phyloP scores from a whole-genome alignment of 2,113 vertebrate genomes.

The Caloenas nicobarica region DNA sequence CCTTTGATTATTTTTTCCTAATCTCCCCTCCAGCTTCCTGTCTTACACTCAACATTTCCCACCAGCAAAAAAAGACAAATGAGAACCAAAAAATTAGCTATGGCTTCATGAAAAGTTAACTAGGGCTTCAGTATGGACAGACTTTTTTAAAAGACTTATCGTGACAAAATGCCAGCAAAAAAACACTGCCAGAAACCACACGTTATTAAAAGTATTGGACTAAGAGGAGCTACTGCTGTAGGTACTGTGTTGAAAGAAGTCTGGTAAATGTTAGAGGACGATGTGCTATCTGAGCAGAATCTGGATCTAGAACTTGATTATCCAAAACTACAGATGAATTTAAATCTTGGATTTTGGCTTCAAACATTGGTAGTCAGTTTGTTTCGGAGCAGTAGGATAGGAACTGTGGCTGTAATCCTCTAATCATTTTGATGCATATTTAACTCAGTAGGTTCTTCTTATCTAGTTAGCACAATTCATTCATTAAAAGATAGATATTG shows the following conservation, averaged over 20 bases:
- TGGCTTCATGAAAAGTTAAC: not conserved
- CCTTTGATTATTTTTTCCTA: conserved; percentile 20
- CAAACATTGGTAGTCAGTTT: not conserved
- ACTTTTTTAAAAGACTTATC: not conserved
- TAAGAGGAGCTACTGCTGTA: not conserved
- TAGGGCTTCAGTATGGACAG: not conserved
- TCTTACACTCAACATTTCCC: not conserved
- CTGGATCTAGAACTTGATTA: not conserved
- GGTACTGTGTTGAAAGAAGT: not conserved
- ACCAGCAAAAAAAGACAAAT: not conserved
- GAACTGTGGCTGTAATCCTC: not conserved
- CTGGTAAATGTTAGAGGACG: not conserved
- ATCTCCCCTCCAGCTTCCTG: conserved; percentile 8
- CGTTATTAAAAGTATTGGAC: not conserved
- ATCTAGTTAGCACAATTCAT: not conserved
- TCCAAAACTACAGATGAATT: not conserved
- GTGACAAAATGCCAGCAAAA: not conserved
- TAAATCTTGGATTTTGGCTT: not conserved
- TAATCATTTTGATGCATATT: not conserved
- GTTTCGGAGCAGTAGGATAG: not conserved
- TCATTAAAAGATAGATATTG: not conserved
- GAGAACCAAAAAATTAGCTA: not conserved
- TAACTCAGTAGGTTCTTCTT: not conserved
- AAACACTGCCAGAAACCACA: not conserved
- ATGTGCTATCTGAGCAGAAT: not conserved